phyloP scores from a whole-genome alignment of 2,113 vertebrate genomes.

The Clarias gariepinus region DNA sequence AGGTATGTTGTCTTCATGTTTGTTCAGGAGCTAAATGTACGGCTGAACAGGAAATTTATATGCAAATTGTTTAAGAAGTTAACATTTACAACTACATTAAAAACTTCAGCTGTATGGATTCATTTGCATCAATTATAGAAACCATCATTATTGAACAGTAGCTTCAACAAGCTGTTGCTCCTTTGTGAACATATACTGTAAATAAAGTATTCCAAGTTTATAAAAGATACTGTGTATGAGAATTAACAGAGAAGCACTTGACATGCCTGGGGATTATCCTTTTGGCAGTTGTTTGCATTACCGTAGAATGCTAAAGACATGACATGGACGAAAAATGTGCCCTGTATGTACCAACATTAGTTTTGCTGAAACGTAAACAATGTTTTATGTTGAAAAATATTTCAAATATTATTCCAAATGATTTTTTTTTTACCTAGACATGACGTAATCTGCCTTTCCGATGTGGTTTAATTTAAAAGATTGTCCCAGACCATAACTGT shows the following conservation, averaged over 20 bases:
- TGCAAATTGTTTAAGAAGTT: neutral
- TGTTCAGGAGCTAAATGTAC: constrained; percentile 27
- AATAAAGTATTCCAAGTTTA: neutral
- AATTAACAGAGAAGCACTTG: neutral
- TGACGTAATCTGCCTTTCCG: neutral
- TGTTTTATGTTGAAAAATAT: neutral
- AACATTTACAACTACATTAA: neutral
- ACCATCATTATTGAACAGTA: neutral
- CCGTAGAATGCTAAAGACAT: neutral
- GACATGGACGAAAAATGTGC: neutral
- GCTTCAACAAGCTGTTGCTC: neutral
- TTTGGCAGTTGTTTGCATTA: neutral
- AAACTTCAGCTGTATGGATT: neutral
- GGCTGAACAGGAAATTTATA: constrained; percentile 6
- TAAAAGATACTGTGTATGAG: neutral
- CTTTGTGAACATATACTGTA: neutral
- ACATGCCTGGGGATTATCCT: neutral
- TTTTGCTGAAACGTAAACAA: neutral
- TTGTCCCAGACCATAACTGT: neutral
- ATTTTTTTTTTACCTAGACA: neutral
- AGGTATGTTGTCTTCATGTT: constrained; percentile 78
- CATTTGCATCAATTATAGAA: neutral
- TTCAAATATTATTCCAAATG: neutral
- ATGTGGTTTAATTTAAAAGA: neutral
- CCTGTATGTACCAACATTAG: neutral